Evolutionary conservation across 2,888 invertebrate species (phyloP).

Genomic region (Odontothrips loti): DNA sequence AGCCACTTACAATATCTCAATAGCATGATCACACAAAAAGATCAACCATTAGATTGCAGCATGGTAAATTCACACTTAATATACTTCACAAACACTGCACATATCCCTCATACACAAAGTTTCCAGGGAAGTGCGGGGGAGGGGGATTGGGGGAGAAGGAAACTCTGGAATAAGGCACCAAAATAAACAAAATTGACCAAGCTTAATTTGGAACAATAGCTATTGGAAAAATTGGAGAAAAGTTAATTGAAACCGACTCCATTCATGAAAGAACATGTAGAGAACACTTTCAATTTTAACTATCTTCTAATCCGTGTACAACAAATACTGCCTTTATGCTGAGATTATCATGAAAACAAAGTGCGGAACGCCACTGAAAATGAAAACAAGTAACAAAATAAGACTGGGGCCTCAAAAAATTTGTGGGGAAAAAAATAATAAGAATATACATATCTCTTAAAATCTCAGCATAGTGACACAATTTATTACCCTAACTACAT

Average conservation of each 20-base stretch:
- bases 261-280: neutral
- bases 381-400: neutral
- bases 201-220: neutral
- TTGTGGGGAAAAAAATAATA: neutral
- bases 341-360: neutral
- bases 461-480: constrained; percentile 1
- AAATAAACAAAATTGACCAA: no score
- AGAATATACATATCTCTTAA: no score
- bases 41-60: neutral
- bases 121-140: neutral
- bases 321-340: constrained; percentile 17
- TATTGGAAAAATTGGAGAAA: neutral
- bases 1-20: neutral
- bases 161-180: no score
- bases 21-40: neutral
- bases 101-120: neutral
- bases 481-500: constrained; percentile 18
- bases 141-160: neutral
- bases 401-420: neutral
- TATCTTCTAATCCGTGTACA: neutral
- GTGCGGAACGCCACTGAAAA: neutral
- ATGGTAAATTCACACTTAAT: neutral
- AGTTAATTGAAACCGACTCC: neutral
- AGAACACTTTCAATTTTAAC: neutral
- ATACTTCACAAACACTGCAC: neutral